These are phyloP conservation scores for Poicephalus meyeri DNA, from an alignment of 2,113 vertebrate genomes.

Conservation along the genomic window DNA sequence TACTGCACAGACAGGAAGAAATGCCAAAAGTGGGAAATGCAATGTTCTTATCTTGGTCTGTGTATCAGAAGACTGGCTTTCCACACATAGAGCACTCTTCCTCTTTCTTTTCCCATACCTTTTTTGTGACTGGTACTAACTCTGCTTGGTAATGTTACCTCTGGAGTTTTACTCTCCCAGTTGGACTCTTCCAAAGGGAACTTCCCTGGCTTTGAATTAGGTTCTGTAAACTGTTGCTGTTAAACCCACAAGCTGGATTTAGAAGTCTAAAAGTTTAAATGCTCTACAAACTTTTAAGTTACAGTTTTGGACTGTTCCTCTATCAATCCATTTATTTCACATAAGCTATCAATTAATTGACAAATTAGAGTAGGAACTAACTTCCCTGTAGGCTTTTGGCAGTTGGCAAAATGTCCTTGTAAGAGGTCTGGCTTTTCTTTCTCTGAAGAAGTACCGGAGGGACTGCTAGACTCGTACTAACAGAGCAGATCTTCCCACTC, in stretches of 20 bases:
- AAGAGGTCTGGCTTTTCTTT: not conserved
- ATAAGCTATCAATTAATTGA: not conserved
- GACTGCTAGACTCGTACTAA: not conserved
- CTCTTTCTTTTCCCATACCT: not conserved
- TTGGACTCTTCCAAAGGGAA: not conserved
- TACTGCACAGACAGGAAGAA: not conserved
- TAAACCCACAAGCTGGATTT: not conserved
- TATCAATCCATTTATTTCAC: not conserved
- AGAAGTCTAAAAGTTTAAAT: not conserved
- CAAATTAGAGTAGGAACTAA: not conserved
- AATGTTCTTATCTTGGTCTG: not conserved
- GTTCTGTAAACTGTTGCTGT: not conserved
- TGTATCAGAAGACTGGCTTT: not conserved
- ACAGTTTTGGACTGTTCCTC: not conserved
- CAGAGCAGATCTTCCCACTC: not conserved
- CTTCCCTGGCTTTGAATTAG: not conserved
- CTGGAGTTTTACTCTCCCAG: not conserved
- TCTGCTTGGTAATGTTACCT: not conserved
- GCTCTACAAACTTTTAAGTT: not conserved
- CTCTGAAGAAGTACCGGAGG: not conserved
- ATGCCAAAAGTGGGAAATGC: not conserved
- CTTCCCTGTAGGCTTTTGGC: not conserved
- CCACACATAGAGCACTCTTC: fast-evolving
- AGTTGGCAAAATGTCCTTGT: not conserved
- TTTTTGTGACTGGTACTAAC: not conserved